Conservation (phyloP, 2,888 invertebrate genomes). For the Tridacna gigas region DNA sequence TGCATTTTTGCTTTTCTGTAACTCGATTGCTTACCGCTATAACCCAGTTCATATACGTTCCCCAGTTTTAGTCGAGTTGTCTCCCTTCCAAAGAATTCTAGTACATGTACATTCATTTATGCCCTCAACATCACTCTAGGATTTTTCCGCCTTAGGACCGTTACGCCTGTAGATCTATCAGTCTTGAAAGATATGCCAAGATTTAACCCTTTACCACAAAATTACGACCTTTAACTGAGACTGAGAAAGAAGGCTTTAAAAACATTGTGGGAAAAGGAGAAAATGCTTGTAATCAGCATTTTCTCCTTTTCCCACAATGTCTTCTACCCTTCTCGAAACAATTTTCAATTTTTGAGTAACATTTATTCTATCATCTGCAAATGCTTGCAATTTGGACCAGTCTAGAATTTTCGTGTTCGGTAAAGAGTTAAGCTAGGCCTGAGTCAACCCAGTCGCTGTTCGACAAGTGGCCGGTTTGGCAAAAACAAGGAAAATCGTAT, state of each 20-base stretch:
- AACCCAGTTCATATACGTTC: no score
- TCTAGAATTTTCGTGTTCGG: not conserved
- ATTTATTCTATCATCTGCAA: not conserved
- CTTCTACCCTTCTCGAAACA: not conserved
- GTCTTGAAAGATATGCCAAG: no score
- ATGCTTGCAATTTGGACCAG: not conserved
- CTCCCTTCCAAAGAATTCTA: no score
- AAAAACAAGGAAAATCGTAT: no score
- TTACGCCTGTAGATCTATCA: not conserved
- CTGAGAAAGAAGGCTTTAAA: not conserved
- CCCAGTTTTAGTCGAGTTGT: no score
- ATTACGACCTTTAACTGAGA: not conserved
- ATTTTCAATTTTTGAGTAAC: not conserved
- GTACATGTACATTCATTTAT: no score
- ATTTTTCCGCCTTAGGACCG: no score
- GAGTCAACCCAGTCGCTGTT: not conserved
- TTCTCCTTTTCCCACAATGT: not conserved
- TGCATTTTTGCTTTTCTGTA: no score
- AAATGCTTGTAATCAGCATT: not conserved
- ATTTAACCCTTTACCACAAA: not conserved
- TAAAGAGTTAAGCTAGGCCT: not conserved
- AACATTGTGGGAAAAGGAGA: conserved; percentile 3
- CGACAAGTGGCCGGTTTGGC: no score
- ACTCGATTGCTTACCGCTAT: no score
- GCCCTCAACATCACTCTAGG: no score